Base-by-base conservation (phyloP, 2,113 vertebrate species). In the Onychostruthus taczanowskii region DNA sequence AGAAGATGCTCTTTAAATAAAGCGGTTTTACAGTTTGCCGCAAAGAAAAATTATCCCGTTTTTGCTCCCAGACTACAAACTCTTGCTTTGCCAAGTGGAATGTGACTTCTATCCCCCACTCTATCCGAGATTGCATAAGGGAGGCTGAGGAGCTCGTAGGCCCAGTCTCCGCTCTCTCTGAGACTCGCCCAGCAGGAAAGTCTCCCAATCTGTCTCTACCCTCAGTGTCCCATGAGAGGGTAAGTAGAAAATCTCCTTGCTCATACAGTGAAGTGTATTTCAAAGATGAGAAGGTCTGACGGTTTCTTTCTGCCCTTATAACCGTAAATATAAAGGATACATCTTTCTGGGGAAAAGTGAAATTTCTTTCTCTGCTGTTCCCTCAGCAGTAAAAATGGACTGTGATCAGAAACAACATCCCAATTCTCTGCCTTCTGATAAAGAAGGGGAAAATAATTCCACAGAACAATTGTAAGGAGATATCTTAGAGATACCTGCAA, bases 11-110 rank as follows among this genome's bases (percentile, higher is more conserved):
- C 91, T 93, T 91, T 76, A 84, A 66, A 66, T 75, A 47, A 83
- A 68, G 93, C 55, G 18, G 94, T 84, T 95, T 95, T 93, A 79
- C 50, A 28, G 41, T 80, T 83, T 93, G 78, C 86, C 87, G 69
- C 93, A 96, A 94, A 94, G 93, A 94, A 96, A 95, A 95, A 96
- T 35, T 95, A 62, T 96, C 73, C 94, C 95, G 0, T 97, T 97
- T 97, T 94, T 97, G 94, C 96, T 97, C 96, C 89, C 96, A 97
- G 97, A 96, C 93, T 93, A 49, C 95, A 96, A 97, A 96, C 90
- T 93, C 95, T 97, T 96, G 96, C 83, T 97, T 97, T 97, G 95
- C 90, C 97, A 97, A 97, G 90, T 97, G 96, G 96, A 97, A 97
- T 74, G 95, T 7, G 76, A 91, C 95, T 92, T 96, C 93, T 87